phyloP scores from a whole-genome alignment of 1,140 invertebrate species.

The Drosophila orena region DNA sequence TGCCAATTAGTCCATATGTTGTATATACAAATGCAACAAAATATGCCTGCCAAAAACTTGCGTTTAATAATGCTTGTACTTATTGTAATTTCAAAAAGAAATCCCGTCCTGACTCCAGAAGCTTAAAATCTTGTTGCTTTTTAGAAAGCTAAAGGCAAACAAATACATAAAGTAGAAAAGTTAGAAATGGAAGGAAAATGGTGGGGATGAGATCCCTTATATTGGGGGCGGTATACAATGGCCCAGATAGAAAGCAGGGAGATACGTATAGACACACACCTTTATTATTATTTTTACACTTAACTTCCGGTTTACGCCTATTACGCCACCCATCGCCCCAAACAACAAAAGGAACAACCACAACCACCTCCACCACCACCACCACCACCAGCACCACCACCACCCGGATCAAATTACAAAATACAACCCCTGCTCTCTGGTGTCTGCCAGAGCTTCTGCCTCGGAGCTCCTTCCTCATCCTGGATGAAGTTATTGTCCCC shows the following conservation, averaged over 20 bases:
- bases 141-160: background rate
- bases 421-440: constrained; percentile 37
- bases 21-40: background rate
- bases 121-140: background rate
- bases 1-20: background rate
- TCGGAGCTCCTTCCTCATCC: constrained; percentile 33
- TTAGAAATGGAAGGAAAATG: constrained; percentile 5
- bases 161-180: constrained; percentile 6
- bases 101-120: constrained; percentile 5
- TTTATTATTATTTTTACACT: constrained; percentile 84
- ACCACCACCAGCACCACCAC: constrained; percentile 14
- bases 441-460: constrained; percentile 6
- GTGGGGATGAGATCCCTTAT: constrained; percentile 6
- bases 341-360: constrained; percentile 4
- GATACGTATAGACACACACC: constrained; percentile 38
- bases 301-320: constrained; percentile 83
- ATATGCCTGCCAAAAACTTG: background rate
- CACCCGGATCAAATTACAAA: constrained; percentile 75
- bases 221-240: constrained; percentile 23
- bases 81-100: constrained; percentile 13
- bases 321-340: constrained; percentile 45
- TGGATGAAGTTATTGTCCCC: constrained; percentile 78
- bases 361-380: constrained; percentile 17
- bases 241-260: constrained; percentile 20
- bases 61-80: constrained; percentile 1